Evolutionary conservation across 2,888 invertebrate species (phyloP).

Genomic region (Amphimallon solstitiale): DNA sequence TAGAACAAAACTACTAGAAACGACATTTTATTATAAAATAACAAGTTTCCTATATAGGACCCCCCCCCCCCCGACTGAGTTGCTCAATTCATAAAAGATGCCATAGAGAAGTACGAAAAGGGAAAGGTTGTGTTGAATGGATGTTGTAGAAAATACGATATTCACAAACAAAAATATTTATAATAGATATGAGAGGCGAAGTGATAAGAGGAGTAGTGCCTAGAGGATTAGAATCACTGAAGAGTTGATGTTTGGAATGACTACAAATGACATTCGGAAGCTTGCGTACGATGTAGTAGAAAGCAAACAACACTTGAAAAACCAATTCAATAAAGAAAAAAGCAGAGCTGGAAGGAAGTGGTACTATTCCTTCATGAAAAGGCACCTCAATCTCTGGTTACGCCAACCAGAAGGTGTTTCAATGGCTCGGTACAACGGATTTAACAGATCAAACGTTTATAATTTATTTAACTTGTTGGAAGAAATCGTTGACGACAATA

Average conservation of each 20-base stretch:
- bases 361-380: slow-evolving; percentile 28
- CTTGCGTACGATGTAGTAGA: too few relatives aligned
- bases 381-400: background rate
- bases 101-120: too few relatives aligned
- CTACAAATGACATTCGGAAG: too few relatives aligned
- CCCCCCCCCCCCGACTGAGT: too few relatives aligned
- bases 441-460: slow-evolving; percentile 42
- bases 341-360: slow-evolving; percentile 34
- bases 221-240: background rate
- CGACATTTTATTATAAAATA: too few relatives aligned
- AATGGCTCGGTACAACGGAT: background rate
- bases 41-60: too few relatives aligned
- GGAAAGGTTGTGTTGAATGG: too few relatives aligned
- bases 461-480: slow-evolving; percentile 46
- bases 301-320: background rate
- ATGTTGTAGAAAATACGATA: too few relatives aligned
- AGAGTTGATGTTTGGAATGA: slow-evolving; percentile 8
- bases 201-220: slow-evolving; percentile 8
- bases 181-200: too few relatives aligned
- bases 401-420: background rate
- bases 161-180: too few relatives aligned
- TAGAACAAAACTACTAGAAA: too few relatives aligned
- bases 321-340: slow-evolving; percentile 33
- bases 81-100: too few relatives aligned
- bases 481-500: slow-evolving; percentile 40